These are phyloP conservation scores for Desoria tigrina DNA, from an alignment of 2,888 invertebrate species.

Conservation along the genomic window DNA sequence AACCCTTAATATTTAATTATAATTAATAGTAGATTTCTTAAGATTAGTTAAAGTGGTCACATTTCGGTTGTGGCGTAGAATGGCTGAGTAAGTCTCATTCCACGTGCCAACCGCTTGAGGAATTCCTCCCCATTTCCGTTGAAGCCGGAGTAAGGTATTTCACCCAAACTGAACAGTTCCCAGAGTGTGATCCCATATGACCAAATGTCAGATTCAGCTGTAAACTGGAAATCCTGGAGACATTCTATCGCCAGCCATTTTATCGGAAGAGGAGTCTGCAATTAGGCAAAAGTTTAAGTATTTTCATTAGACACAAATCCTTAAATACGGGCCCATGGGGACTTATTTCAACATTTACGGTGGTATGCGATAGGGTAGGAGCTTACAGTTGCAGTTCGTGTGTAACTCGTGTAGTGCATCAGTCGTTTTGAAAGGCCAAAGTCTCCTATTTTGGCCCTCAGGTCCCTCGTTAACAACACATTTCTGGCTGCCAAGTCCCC, in stretches of 20 bases:
- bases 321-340: background rate
- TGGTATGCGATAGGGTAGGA: background rate
- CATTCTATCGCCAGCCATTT: slow-evolving; percentile 37
- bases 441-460: slow-evolving; percentile 33
- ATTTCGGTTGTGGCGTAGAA: slow-evolving; percentile 28
- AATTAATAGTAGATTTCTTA: background rate
- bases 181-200: slow-evolving; percentile 21
- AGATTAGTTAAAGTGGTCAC: slow-evolving; percentile 16
- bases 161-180: slow-evolving; percentile 41
- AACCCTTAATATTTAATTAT: background rate
- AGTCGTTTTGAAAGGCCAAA: slow-evolving; percentile 32
- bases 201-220: slow-evolving; percentile 28
- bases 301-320: background rate
- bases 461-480: slow-evolving; percentile 22
- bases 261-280: slow-evolving; percentile 30
- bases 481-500: slow-evolving; percentile 34
- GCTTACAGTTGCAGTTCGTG: slow-evolving; percentile 29
- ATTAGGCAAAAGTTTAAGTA: too few species aligned
- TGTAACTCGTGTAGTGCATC: slow-evolving; percentile 30
- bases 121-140: slow-evolving; percentile 36
- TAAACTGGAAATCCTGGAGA: slow-evolving; percentile 34
- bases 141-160: slow-evolving; percentile 37
- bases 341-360: background rate
- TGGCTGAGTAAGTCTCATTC: slow-evolving; percentile 37
- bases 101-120: slow-evolving; percentile 27